A percentile compares a stretch with the other conserved stretches of the same genome.
phyloP scores from a whole-genome alignment of 2,113 vertebrate genomes.

The Sinocyclocheilus grahami region DNA sequence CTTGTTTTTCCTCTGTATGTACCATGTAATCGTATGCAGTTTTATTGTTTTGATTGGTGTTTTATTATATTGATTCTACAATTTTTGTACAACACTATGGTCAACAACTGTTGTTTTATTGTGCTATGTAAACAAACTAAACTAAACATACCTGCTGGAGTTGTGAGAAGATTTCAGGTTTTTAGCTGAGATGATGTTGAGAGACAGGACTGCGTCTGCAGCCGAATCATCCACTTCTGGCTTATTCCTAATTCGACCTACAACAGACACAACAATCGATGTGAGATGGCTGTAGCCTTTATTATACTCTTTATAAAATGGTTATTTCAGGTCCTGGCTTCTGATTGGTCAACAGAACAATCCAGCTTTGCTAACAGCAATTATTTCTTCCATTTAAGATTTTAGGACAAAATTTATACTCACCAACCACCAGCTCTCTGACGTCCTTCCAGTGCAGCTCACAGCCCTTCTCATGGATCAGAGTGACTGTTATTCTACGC shows the following conservation, averaged over 20 bases:
- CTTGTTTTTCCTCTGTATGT: neutral
- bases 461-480: constrained; percentile 95
- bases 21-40: neutral
- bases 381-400: neutral
- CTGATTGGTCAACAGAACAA: neutral
- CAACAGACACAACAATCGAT: constrained; percentile 8
- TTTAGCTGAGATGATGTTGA: constrained; percentile 98
- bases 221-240: constrained; percentile 90
- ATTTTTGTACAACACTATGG: neutral
- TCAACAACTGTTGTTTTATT: neutral
- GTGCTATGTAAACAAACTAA: neutral
- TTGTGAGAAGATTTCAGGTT: constrained; percentile 94
- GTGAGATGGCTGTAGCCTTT: neutral
- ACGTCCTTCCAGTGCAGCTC: constrained; percentile 99
- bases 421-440: constrained; percentile 94
- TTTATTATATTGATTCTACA: neutral
- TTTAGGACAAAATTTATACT: constrained; percentile 64
- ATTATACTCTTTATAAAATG: neutral
- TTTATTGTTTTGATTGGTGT: neutral
- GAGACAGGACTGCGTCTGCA: constrained; percentile 89
- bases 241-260: constrained; percentile 93
- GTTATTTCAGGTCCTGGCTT: neutral
- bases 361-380: neutral
- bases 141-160: constrained; percentile 84
- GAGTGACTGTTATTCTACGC: constrained; percentile 92